These are phyloP conservation scores for Leiothrix lutea DNA, from an alignment of 2,113 vertebrate genomes.

Conservation along the genomic window DNA sequence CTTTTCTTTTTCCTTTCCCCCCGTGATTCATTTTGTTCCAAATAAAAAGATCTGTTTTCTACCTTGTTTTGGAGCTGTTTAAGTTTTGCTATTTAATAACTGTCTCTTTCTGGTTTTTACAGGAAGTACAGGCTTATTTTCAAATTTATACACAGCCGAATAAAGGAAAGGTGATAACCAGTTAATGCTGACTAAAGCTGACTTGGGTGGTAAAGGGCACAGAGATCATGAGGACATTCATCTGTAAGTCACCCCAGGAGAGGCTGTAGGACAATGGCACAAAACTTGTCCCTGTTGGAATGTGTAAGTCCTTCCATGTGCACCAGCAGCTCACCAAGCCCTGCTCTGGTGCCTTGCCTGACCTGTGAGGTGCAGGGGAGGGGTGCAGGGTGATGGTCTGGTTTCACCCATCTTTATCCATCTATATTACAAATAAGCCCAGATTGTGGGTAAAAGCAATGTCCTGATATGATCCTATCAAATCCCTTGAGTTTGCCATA, in stretches of 20 bases:
- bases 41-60: conserved; percentile 63
- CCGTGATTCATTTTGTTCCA: background rate
- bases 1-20: background rate
- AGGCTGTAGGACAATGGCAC: background rate
- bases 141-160: background rate
- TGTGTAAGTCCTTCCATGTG: accelerated
- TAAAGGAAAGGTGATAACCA: background rate
- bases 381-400: background rate
- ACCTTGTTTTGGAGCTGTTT: background rate
- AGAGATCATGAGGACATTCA: background rate
- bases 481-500: background rate
- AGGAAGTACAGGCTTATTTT: background rate
- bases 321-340: background rate
- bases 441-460: background rate
- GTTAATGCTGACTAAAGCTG: background rate
- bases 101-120: background rate
- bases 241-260: background rate
- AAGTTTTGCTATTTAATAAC: background rate
- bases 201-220: background rate
- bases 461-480: background rate
- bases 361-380: background rate
- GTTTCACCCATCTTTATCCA: background rate
- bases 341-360: background rate
- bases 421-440: background rate
- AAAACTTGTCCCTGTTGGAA: background rate